Evolutionary conservation across 2,797 vertebrate species (phyloP), one percentile per base, ranked within the genome.

Genomic region (Danio tinwini): DNA sequence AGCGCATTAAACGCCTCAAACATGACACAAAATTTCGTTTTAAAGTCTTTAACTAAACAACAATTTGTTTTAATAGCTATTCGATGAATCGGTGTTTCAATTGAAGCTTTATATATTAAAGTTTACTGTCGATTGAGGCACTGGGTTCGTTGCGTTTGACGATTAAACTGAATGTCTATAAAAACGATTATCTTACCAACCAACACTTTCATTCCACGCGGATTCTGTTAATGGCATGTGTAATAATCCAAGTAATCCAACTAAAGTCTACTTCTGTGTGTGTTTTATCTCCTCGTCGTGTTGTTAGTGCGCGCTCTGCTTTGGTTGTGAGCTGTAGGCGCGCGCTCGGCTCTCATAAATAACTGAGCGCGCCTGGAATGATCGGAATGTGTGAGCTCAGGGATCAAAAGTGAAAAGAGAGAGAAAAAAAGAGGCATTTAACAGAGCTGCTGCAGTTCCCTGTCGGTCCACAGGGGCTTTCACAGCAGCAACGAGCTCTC

Each of bases 301-400:
- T 16, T 62, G 61, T 29, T 12, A 53, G n/a, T 59, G 39, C n/a
- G 19, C 59, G 76, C 12, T 83, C 87, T 39, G 83, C 72, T 53
- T 53, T 79, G 59, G 83, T 86, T 85, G 82, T 93, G 92, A 90
- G 86, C 84, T 1, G 81, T 81, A 86, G 84, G 42, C 81, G 59
- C 39, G 72, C 78, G 84, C 81, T 81, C 84, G 74, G 86, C 86
- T 64, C 89, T 87, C 90, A 93, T 92, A 91, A 92, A 91, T 91
- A 88, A 92, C 93, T 91, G 93, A 91, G 90, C 88, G 87, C 88
- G 91, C 80, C 87, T 88, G 95, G 94, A 96, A 97, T 95, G 95
- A 87, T 80, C 86, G 95, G 96, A 96, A 97, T 96, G 95, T 88
- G 86, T 93, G 93, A 90, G 94, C 94, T 89, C 90, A 84, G 92